Base-by-base conservation (phyloP, 2,113 vertebrate species). In the Spizaetus ornatus region DNA sequence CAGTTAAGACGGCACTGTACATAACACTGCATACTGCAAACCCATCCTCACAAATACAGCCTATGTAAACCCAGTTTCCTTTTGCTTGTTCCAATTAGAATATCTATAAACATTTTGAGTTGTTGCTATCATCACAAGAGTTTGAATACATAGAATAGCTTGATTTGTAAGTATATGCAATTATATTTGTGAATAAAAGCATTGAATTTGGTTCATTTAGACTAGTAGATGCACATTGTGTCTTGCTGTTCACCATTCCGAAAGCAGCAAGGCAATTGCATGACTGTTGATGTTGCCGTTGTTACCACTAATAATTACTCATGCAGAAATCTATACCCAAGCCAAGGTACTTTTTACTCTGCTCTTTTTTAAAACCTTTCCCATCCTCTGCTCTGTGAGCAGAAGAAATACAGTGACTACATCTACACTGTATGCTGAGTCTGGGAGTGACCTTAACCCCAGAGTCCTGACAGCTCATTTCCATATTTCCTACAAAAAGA, bases 111-210 rank as follows among this genome's bases (percentile, higher is more conserved):
- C 65, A 56, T 89, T 91, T 89, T 84, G 65, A 52, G 86, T 93
- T 88, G 61, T 67, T 93, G 45, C 55, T 94, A 78, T 86, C 79
- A 90, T 61, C 82, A 43, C 62, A 73, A 66, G 56, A 90, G 73
- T 65, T 63, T 89, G 66, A 95, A 76, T 52, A 95, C 43, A 69
- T 2, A 71, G 56, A 88, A 82, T 50, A 82, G 61, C 26, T 31
- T 87, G 21, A 82, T 92, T 91, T 92, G 36, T 94, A 79, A 91
- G 66, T 38, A 72, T 65, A 45, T 72, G 9, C 43, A 92, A 85
- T 95, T 82, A 87, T 89, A 88, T 95, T 90, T 93, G 56, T 87
- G 93, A 96, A 86, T 65, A 47, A 95, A 91, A 92, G 42, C 65
- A 87, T 10, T 0, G 0, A 63, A 90, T 79, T 82, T 84, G 11